Base-by-base conservation (phyloP, 1,140 invertebrate species). In the Zaprionus lachaisei region DNA sequence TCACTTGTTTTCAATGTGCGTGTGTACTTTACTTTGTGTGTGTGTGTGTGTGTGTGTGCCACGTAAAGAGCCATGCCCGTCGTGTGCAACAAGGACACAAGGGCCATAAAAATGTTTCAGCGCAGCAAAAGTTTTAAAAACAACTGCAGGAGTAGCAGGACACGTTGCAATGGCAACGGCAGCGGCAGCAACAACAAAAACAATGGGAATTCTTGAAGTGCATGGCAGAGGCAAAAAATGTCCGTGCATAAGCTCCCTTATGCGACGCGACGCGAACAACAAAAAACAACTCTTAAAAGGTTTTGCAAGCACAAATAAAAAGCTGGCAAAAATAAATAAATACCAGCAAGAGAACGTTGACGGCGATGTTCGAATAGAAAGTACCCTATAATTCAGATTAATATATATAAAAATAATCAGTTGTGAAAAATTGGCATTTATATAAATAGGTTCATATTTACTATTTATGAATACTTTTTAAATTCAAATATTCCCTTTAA, bases 61-160 rank as follows among this genome's bases (percentile, higher is more conserved):
- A 55, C 58, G 41, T 41, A n/a, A 22, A 49, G 56, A n/a, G 69
- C 60, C 63, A 54, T 56, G 55, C 34, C 55, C 61, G 67, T 64
- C 26, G 55, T 77, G 22, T 68, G 64, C 64, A 73, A 79, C 85
- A 90, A 90, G 85, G 85, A 90, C 85, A 90, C 69, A 61, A 75
- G 72, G 72, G 85, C 81, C 81, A 82, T 90, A 90, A 90, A 90
- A 90, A 81, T 87, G 79, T 86, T 86, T 64, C 44, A 72, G 63
- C 71, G 74, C 64, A 54, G 67, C 67, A 66, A 85, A 81, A 71
- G 60, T 83, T 81, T 77, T 55, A 56, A 81, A 84, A 85, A 86
- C 79, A 86, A 86, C 72, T 79, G 79, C 72, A 80, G 61, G 20
- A 72, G 38, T 37, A 66, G 68, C 64, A 65, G 69, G 54, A 62